Base-by-base conservation (phyloP, 1,140 invertebrate species). In the Phenacoccus solenopsis region DNA sequence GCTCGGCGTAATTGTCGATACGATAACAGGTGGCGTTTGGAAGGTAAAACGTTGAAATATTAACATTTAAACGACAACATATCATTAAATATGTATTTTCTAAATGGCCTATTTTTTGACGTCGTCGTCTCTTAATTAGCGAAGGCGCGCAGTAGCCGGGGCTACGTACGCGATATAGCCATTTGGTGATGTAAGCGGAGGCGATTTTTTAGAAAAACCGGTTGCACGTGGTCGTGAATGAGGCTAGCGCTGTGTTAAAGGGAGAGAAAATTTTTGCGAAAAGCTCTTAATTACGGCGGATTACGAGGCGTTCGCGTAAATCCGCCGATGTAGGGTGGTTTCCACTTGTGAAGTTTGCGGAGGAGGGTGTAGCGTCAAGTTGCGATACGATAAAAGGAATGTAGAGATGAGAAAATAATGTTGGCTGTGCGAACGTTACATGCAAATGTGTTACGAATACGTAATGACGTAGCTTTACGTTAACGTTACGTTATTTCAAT, bases 401-500 rank as follows among this genome's bases (percentile, higher is more conserved):
- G 38, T 16, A 10, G 38, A 16, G 38, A 49, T 49, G 38, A 49
- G 38, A 49, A 49, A 49, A 49, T 49, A 49, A 49, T n/a, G 38
- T 49, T 49, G 12, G 38, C 38, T 13, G 2, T 10, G 38, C 38
- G 38, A 49, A 49, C 38, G 38, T 49, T 49, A 49, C 38, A 49
- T 49, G 38, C 38, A 49, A 49, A 49, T 49, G 38, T 49, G 38
- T 49, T 49, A 49, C 38, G 38, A 49, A 49, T 49, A 49, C 38
- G 20, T 49, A 49, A 49, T 49, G 38, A 49, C 38, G 38, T 16
- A 49, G 38, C 38, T 49, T 49, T 49, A 49, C 38, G 38, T 49
- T 49, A 49, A 49, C 38, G 38, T 49, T 49, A 49, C 38, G 38
- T 49, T 49, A 49, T 49, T 49, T 49, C 38, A 49, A n/a, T n/a